Evolutionary conservation across 2,797 vertebrate genomes (phyloP), one percentile per base, ranked within the genome.

Genomic region (Galago senegalensis): DNA sequence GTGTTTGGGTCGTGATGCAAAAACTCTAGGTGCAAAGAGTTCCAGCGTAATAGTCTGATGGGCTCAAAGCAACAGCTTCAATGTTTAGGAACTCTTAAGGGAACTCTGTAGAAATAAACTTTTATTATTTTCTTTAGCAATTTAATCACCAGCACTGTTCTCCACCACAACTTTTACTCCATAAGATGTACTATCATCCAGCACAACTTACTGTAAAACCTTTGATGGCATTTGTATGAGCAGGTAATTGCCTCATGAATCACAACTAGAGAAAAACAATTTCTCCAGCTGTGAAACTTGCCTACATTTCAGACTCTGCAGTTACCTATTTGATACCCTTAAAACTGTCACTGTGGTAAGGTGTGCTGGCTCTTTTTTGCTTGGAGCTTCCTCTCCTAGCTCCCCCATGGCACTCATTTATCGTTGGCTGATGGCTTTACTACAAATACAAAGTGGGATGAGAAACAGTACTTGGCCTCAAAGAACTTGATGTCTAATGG

Each of bases 91-190:
- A 25, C n/a, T 76, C 60, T 53, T 69, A 27, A 29, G 60, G 27
- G 67, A 81, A 53, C 23, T 80, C 49, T 43, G 11, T 34, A 46
- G 86, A 85, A 93, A 93, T 56, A 95, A 81, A 95, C 85, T 37
- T 93, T 29, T 4, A 20, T 69, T 80, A 27, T 87, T 88, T 46
- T 61, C 82, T 73, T 77, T 29, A 83, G 81, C 46, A 86, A 79
- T 87, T 73, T 83, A 84, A 79, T 61, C 70, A 49, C 58, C 53
- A 58, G 29, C 69, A 46, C 12, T 63, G n/a, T 83, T 91, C 49
- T 34, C 43, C 11, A 86, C 29, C 56, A 34, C 46, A 89, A n/a
- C 23, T 87, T 69, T 23, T 31, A 37, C 29, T 77, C 31, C 17
- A 16, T 72, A 93, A 75, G 70, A 77, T 82, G 18, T 31, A 75